phyloP scores from a whole-genome alignment of 2,888 invertebrate species.

The Drosophila borborema region DNA sequence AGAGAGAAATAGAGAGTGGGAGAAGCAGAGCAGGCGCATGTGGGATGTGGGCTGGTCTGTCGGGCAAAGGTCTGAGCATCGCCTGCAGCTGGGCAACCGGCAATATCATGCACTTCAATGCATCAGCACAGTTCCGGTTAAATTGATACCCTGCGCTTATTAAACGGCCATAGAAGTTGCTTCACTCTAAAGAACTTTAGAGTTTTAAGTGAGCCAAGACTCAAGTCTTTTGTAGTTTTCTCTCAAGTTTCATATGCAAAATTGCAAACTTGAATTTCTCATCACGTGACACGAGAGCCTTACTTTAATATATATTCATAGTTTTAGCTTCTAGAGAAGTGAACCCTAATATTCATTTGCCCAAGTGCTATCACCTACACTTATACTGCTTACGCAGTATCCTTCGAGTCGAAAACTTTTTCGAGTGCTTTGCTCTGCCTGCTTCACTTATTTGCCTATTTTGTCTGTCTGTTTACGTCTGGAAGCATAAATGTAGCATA shows the following conservation, averaged over 20 bases:
- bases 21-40: conserved; percentile 1
- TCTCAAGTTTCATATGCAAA: background rate
- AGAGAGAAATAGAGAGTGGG: background rate
- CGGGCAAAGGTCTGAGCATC: conserved; percentile 37
- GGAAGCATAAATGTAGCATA: conserved; percentile 68
- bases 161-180: background rate
- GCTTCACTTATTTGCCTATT: conserved; percentile 7
- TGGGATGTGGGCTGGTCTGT: conserved; percentile 13
- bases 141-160: conserved; percentile 17
- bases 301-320: no score
- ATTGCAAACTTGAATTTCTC: no score
- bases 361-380: no score
- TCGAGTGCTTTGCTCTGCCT: background rate
- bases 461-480: conserved; percentile 2
- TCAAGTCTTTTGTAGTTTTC: background rate
- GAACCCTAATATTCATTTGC: background rate
- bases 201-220: background rate
- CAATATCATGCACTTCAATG: conserved; percentile 62
- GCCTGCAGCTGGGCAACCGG: conserved; percentile 36
- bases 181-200: background rate
- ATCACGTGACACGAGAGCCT: no score
- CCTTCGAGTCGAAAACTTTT: background rate
- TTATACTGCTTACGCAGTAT: background rate
- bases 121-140: conserved; percentile 67
- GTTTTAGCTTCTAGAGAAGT: no score